Evolutionary conservation across 2,888 invertebrate genomes (phyloP), one percentile per base, ranked within the genome.

Genomic region (Amblyteles armatorius): DNA sequence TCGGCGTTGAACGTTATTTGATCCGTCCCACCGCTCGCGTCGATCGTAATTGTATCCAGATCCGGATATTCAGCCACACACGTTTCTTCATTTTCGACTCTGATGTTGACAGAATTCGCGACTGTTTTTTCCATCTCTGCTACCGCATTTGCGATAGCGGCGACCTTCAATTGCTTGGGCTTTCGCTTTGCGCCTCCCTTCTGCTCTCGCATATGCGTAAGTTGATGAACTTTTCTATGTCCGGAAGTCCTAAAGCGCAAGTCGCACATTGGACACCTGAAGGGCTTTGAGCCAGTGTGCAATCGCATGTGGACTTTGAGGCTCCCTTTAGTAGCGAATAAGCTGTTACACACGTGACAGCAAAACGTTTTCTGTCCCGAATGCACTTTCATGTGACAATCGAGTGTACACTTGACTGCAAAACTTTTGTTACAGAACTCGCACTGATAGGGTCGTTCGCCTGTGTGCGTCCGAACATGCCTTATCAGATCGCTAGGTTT

Each of bases 401-500:
- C 95, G 50, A 96, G 93, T 0, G 96, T 96, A 4, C 96, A 96
- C 90, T 96, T 96, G 3, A 96, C 95, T 1, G 96, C 95, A 89
- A 96, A 96, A 55, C 94, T 94, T 90, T 95, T 95, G 16, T 92
- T 93, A 87, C 95, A 95, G 86, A 93, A 93, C 55, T 94, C 92
- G 85, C 95, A 95, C 63, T 93, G 94, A 92, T 95, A 97, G 0
- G 97, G 97, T 87, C 95, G 95, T 91, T 97, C 96, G 1, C 96
- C 96, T 0, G 96, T 96, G 91, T 97, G 97, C 4, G 95, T 96
- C 60, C 96, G 94, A 68, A 96, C 94, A 90, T 97, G 97, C 2
- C 96, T 94, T 67, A 95, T 95, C 67, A 96, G 94, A 94, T 97
- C 96, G 76, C 96, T 96, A 0, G 96, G 96, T 90, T 96, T 96